Evolutionary conservation across 2,113 vertebrate genomes (phyloP), one percentile per base, ranked within the genome.

Genomic region (Tenrec ecaudatus): DNA sequence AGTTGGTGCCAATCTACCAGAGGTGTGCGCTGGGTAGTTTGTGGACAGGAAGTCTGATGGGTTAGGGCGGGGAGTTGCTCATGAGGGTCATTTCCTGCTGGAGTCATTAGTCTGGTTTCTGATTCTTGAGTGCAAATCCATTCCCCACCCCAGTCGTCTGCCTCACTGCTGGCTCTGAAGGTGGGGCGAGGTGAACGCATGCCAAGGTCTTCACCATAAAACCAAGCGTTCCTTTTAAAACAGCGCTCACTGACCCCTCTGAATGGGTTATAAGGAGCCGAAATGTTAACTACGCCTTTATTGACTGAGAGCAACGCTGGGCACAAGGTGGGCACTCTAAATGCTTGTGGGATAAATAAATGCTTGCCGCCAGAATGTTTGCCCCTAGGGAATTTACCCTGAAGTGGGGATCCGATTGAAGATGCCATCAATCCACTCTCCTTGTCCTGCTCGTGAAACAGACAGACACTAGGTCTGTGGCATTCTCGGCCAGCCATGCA

Each of bases 401-500:
- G 79, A 77, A 57, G 40, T 27, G 27, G 78, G 66, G 66, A 91
- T 75, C 71, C 68, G 89, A 90, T 83, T 4, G 69, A 86, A 90
- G 76, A 90, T 75, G 57, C 75, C 38, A 79, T 36, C 1, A 11
- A 93, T 53, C 43, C 40, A 43, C 31, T 19, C 31, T 90, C 17
- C 31, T 40, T 81, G 40, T 79, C 7, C 2, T 57, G 82, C 58
- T 16, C 0, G 8, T 71, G 43, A 64, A 53, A 15, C 20, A 33
- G 31, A 40, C 92, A 25, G 87, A 78, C n/a, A 40, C 36, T 47
- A 29, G 53, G 40, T 47, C 22, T 77, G 62, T 36, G 77, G 12
- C 62, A 77, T 88, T 80, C 62, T 85, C 38, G 57, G n/a, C 17
- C 62, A 83, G 85, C 40, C 36, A 89, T 43, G 69, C 47, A 82